phyloP scores from a whole-genome alignment of 1,140 invertebrate species.

The Andrena cerasifolii region DNA sequence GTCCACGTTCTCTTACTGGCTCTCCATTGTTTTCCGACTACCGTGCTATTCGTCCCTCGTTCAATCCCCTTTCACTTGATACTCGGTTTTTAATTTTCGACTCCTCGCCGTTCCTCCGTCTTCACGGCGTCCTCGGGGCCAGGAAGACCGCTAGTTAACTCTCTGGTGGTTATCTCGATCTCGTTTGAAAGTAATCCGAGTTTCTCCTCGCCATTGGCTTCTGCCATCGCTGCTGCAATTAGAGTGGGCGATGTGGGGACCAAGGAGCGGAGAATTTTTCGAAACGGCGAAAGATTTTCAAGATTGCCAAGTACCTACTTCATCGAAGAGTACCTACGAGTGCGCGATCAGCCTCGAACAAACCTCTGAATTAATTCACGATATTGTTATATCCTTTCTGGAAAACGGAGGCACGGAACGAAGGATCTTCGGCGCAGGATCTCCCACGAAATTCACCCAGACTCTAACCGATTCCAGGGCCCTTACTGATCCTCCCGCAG shows the following conservation, averaged over 20 bases:
- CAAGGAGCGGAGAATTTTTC: too few relatives aligned
- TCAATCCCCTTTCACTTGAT: background rate
- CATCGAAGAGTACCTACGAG: too few relatives aligned
- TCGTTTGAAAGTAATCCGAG: slow-evolving; percentile 72
- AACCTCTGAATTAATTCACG: too few relatives aligned
- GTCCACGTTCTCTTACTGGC: background rate
- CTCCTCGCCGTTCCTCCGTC: background rate
- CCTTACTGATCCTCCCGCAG: slow-evolving; percentile 1
- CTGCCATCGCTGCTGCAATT: slow-evolving; percentile 55
- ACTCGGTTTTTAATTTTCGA: slow-evolving; percentile 33
- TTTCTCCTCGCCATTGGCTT: slow-evolving; percentile 25
- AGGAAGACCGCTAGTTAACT: background rate
- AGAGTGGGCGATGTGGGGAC: slow-evolving; percentile 49
- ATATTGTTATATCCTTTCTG: too few relatives aligned
- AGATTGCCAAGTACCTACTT: too few relatives aligned
- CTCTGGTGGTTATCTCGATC: slow-evolving; percentile 62
- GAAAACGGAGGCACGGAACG: background rate
- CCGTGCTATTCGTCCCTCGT: background rate
- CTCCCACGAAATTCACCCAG: slow-evolving; percentile 2
- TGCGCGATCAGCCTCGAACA: too few relatives aligned
- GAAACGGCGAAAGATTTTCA: too few relatives aligned
- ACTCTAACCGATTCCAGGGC: slow-evolving; percentile 19
- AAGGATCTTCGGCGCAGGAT: background rate
- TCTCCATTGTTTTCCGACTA: slow-evolving; percentile 26
- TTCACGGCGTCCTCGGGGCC: background rate